These are phyloP conservation scores for Ceratosolen solmsi DNA, from an alignment of 1,140 invertebrate genomes.

Conservation along the genomic window DNA sequence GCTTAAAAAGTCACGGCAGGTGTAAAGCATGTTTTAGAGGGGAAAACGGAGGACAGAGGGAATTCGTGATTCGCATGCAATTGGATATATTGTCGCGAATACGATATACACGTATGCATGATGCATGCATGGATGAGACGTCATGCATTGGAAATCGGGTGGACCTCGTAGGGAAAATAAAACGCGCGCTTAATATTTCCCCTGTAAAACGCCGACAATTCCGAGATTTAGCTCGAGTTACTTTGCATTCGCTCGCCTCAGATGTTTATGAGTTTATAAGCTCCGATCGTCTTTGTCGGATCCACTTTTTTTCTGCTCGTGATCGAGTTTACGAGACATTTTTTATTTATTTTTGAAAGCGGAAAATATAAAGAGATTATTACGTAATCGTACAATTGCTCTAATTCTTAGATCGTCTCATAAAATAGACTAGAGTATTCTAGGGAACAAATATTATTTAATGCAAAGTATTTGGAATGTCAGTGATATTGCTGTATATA, in stretches of 20 bases:
- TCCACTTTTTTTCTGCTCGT: neutral
- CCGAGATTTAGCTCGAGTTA: neutral
- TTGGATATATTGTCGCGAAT: neutral
- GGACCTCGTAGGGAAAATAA: neutral
- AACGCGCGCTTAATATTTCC: neutral
- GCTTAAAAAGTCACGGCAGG: neutral
- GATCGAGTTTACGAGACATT: neutral
- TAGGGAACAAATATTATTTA: no score
- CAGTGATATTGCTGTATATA: no score
- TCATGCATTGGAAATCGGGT: neutral
- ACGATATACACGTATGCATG: neutral
- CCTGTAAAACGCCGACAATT: neutral
- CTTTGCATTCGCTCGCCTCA: neutral
- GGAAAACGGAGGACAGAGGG: neutral
- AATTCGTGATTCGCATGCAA: constrained; percentile 6
- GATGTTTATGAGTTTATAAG: constrained; percentile 14
- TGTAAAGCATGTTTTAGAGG: neutral
- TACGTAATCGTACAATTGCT: neutral
- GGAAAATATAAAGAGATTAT: neutral
- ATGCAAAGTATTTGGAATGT: no score
- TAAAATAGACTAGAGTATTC: no score
- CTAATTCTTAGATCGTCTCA: no score
- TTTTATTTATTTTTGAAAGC: neutral
- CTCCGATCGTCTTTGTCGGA: neutral
- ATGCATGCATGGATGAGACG: neutral